A percentile compares a stretch with the other conserved stretches of the same genome.
These are phyloP conservation scores for Caenorhabditis panamensis DNA, from an alignment of 2,888 invertebrate genomes.

Conservation along the genomic window DNA sequence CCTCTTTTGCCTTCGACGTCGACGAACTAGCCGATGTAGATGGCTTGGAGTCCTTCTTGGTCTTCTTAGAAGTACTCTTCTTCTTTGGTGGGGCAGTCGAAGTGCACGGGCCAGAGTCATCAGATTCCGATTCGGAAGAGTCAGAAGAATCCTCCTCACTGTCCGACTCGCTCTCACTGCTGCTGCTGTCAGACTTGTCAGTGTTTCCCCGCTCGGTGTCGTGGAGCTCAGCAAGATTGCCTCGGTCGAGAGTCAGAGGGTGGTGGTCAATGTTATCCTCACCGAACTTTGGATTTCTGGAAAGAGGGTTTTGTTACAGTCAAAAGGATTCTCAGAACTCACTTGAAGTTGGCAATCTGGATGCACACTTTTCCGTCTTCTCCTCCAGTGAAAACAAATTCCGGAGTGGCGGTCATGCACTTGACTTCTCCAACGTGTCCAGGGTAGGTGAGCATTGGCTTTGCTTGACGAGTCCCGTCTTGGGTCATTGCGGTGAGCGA, in stretches of 20 bases:
- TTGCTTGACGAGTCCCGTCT: conserved; percentile 8
- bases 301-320: not conserved
- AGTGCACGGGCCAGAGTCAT: conserved; percentile 1
- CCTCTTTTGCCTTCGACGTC: not conserved
- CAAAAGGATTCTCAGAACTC: not conserved
- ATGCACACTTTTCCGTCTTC: conserved; percentile 65
- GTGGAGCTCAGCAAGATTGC: conserved; percentile 5
- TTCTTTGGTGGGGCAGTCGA: not conserved
- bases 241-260: conserved; percentile 34
- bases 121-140: conserved; percentile 10
- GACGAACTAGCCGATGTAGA: not conserved
- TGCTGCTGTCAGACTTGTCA: no score
- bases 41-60: not conserved
- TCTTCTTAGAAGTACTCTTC: not conserved
- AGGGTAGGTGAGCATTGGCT: conserved; percentile 11
- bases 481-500: conserved; percentile 42
- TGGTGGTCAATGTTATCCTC: conserved; percentile 18
- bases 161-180: not conserved
- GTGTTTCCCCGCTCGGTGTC: not conserved
- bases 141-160: not conserved
- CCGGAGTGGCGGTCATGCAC: conserved; percentile 21
- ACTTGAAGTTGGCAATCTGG: conserved; percentile 58
- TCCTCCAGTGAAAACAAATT: conserved; percentile 60
- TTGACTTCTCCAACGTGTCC: conserved; percentile 43
- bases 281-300: conserved; percentile 32